Base-by-base conservation (phyloP, 2,888 invertebrate genomes). In the Platerodrilus igneus region DNA sequence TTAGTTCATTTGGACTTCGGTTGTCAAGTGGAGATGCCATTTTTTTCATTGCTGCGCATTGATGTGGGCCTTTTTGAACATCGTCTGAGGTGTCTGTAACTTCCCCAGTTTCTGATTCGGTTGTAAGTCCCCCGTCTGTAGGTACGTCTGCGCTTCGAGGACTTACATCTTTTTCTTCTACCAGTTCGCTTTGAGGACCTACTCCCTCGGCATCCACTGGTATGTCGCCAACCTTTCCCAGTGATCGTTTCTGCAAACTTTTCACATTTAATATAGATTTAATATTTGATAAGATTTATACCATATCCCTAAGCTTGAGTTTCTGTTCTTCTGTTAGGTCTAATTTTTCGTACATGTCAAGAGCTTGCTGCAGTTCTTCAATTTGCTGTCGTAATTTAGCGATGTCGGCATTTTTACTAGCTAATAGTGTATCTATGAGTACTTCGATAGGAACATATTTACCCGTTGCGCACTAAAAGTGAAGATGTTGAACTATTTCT, bases 371-470 rank as follows among this genome's bases (percentile, higher is more conserved):
- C 38, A 70, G 68, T 52, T 71, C 69, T 31, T 68, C 70, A 18
- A 76, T 71, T 57, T 69, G 70, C 17, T 67, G 63, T 51, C 66
- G 68, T 18, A 77, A 63, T 10, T 71, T 66, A 7, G 63, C 57
- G 29, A 76, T 73, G 55, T 76, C 74, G 0, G 69, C 61, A 56
- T 75, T 74, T 56, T 76, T 77, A 2, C 71, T 60, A 3, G 61
- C 57, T 26, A 64, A 44, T 8, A 67, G 47, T 2, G 63, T 64
- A 30, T 63, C 59, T 7, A 68, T 58, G 6, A 68, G 47, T 6
- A 59, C 59, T 39, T 67, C 66, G 11, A 68, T 48, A 2, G 67
- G 67, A 14, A 68, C 57, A 38, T 59, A 57, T 50, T 63, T 61
- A 17, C 62, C 66, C 32, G 41, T n/a, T 15, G 32, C 11, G n/a